These are phyloP conservation scores for Mylabris phalerata DNA, from an alignment of 1,140 invertebrate species.

Conservation along the genomic window DNA sequence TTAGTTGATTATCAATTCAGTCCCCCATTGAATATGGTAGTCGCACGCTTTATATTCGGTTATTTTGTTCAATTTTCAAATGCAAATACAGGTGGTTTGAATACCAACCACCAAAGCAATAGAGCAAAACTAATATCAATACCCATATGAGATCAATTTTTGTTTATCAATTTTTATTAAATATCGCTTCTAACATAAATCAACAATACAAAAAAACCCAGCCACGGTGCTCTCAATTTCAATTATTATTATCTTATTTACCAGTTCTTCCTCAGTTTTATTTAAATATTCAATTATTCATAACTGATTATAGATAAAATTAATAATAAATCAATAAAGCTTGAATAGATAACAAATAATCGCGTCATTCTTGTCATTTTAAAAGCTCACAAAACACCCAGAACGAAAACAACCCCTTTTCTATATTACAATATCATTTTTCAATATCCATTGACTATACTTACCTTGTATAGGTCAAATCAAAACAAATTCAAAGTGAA, in stretches of 20 bases:
- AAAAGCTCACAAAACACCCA: slow-evolving; percentile 7
- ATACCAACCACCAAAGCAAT: slow-evolving; percentile 11
- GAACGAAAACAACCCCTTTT: too few relatives aligned
- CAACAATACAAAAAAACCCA: slow-evolving; percentile 15
- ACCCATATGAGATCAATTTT: slow-evolving; percentile 8
- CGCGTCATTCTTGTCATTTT: slow-evolving; percentile 14
- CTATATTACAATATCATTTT: too few relatives aligned
- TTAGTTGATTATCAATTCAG: background rate
- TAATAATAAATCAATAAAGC: slow-evolving; percentile 26
- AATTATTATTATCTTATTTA: slow-evolving; percentile 31
- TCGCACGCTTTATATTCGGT: background rate
- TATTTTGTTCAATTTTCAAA: slow-evolving; percentile 25
- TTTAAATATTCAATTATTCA: slow-evolving; percentile 28
- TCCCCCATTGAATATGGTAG: too few relatives aligned
- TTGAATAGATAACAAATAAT: slow-evolving; percentile 23
- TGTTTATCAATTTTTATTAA: slow-evolving; percentile 35
- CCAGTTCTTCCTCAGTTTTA: slow-evolving; percentile 20
- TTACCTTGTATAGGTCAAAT: too few relatives aligned
- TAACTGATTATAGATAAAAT: slow-evolving; percentile 26
- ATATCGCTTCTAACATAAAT: slow-evolving; percentile 32
- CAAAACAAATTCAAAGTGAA: too few relatives aligned
- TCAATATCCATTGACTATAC: too few relatives aligned
- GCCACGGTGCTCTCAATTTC: slow-evolving; percentile 20
- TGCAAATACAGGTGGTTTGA: slow-evolving; percentile 38
- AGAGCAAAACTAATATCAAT: too few relatives aligned